Conservation (phyloP, 2,113 vertebrate genomes). For the Lepus timidus region DNA sequence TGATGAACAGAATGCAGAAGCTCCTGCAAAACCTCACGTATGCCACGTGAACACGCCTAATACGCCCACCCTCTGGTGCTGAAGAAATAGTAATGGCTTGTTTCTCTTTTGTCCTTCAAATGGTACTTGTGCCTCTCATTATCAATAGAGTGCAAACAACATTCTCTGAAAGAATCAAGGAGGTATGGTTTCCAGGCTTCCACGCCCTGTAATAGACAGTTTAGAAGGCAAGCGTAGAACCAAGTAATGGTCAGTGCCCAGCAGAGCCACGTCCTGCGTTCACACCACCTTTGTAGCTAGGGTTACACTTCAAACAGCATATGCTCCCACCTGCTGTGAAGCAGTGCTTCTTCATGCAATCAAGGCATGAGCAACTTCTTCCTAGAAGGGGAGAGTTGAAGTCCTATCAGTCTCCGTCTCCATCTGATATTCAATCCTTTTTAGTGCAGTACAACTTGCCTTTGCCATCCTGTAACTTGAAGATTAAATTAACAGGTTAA, state of each 20-base stretch:
- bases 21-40: conserved; percentile 71
- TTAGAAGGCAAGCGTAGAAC: not conserved
- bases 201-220: no score
- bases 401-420: not conserved
- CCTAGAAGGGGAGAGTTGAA: not conserved
- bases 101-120: not conserved
- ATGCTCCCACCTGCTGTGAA: not conserved
- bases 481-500: not conserved
- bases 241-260: accelerated
- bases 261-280: not conserved
- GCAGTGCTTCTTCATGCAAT: not conserved
- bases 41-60: not conserved
- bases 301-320: not conserved
- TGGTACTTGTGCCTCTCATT: not conserved
- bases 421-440: not conserved
- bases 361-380: not conserved
- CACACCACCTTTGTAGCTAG: not conserved
- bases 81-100: not conserved
- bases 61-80: not conserved
- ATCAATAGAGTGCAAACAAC: not conserved
- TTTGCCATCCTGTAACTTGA: not conserved
- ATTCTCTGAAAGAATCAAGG: not conserved
- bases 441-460: not conserved
- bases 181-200: not conserved
- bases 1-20: not conserved